Base-by-base conservation (phyloP, 2,113 vertebrate species). In the Perccottus glenii region DNA sequence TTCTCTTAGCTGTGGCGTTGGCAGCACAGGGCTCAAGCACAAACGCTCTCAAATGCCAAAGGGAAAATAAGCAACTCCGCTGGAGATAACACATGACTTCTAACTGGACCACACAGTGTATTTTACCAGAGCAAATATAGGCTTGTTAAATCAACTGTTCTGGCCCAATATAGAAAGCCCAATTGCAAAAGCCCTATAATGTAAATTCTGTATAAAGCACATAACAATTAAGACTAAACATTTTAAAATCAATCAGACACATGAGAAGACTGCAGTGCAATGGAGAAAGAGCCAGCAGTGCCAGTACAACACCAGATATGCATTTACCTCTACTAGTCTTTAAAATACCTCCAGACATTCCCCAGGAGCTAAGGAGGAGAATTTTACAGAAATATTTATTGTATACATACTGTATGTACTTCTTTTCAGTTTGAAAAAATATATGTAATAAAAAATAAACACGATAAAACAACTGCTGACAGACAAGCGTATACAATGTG, bases 401-500 rank as follows among this genome's bases (percentile, higher is more conserved):
- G 19, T 27, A 27, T 3, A 27, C n/a, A n/a, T n/a, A n/a, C n/a
- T n/a, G 3, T 27, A 1, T 27, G 19, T 27, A 27, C 1, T 27
- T 27, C 19, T 27, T 27, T 27, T 27, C 3, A 27, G 19, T 27
- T 27, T 27, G 19, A 27, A 27, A 27, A 27, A 27, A 27, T 27
- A 27, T 27, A 27, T 27, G 3, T 27, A 27, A 27, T 27, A 27
- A 27, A 27, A 27, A 27, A 27, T 27, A 27, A 27, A 27, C 19
- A 27, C 3, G 3, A 27, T 27, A 27, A 27, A 27, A 27, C 19
- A 27, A 27, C 19, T 55, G 33, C 52, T 55, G 52, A 55, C 11
- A 55, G 52, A 47, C 58, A 46, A 35, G 69, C 79, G 74, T 50
- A 45, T 63, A 74, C 71, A 81, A 64, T 19, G 66, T 64, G 42